Evolutionary conservation across 2,113 vertebrate species (phyloP), one percentile per base, ranked within the genome.

Genomic region (Bagarius yarrelli): DNA sequence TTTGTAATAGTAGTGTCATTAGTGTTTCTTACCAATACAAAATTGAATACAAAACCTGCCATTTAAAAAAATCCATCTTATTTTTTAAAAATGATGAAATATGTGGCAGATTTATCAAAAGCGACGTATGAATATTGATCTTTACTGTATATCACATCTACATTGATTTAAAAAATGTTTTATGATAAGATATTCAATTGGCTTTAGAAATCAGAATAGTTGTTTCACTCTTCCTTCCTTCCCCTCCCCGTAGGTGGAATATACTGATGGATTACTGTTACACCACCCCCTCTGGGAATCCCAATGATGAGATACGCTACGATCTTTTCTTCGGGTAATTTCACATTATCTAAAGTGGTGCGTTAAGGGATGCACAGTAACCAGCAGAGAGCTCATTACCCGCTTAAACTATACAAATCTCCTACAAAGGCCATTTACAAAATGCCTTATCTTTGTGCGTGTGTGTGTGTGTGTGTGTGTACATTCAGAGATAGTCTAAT

Each of bases 251-350:
- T 88, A 99, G 97, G 91, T 98, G 96, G 94, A 97, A 96, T 85
- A 95, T 99, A 88, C 93, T 99, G 91, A 96, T 99, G 97, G 96
- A 99, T 91, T 98, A 98, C 89, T 98, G 97, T 91, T 99, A 98
- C 84, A 95, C 97, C 50, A 97, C 96, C 0, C 97, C 97, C 63
- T 98, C 96, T 86, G 97, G 96, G 88, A 98, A 99, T 89, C 97
- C 97, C 85, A 97, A 94, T 50, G 97, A 98, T 89, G 95, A 96
- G 85, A 91, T 95, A 87, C 91, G 95, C 83, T 98, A 98, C 32
- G 95, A 99, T 89, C 96, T 98, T 88, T 99, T 98, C 91, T 95
- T 96, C 87, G 96, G 97, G 96, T 97, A 94, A 81, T 91, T 87
- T 82, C 40, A 71, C 69, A 53, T 86, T 87, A 18, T 79, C 86